Conservation (phyloP, 2,797 vertebrate genomes). For the Sciaenops ocellatus region DNA sequence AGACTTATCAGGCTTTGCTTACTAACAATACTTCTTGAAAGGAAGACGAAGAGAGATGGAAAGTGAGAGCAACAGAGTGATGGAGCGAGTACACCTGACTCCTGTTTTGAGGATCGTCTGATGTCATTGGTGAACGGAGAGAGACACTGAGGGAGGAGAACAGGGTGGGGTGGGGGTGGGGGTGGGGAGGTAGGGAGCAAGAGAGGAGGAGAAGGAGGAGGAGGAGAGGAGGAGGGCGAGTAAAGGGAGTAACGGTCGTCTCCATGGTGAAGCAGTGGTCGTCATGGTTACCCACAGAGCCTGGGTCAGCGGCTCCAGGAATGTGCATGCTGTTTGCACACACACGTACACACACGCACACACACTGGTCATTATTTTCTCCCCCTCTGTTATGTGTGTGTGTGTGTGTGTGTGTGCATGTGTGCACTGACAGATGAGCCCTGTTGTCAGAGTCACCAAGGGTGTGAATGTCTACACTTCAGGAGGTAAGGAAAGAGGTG, state of each 20-base stretch:
- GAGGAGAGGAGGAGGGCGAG: slow-evolving; percentile 51
- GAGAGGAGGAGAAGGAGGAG: slow-evolving; percentile 41
- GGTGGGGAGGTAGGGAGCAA: slow-evolving; percentile 22
- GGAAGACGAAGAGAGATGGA: background rate
- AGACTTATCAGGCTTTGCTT: background rate
- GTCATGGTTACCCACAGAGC: slow-evolving; percentile 86
- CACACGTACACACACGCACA: slow-evolving; percentile 51
- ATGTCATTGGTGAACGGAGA: slow-evolving; percentile 29
- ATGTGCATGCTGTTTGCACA: slow-evolving; percentile 84
- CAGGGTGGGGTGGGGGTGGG: slow-evolving; percentile 9
- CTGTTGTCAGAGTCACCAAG: slow-evolving; percentile 77
- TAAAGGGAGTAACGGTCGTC: slow-evolving; percentile 82
- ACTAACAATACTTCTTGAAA: background rate
- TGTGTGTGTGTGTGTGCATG: slow-evolving; percentile 47
- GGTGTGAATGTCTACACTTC: slow-evolving; percentile 77
- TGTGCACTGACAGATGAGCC: slow-evolving; percentile 80
- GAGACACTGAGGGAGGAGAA: slow-evolving; percentile 47
- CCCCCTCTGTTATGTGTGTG: slow-evolving; percentile 40
- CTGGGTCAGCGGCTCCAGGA: slow-evolving; percentile 86
- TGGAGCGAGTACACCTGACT: slow-evolving; percentile 42
- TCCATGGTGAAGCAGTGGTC: slow-evolving; percentile 86
- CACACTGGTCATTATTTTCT: slow-evolving; percentile 68
- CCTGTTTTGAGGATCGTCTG: slow-evolving; percentile 15
- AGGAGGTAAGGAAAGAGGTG: slow-evolving; percentile 70
- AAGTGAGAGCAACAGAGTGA: slow-evolving; percentile 26